Conservation (phyloP, 1,140 invertebrate species). For the Pollicipes pollicipes region DNA sequence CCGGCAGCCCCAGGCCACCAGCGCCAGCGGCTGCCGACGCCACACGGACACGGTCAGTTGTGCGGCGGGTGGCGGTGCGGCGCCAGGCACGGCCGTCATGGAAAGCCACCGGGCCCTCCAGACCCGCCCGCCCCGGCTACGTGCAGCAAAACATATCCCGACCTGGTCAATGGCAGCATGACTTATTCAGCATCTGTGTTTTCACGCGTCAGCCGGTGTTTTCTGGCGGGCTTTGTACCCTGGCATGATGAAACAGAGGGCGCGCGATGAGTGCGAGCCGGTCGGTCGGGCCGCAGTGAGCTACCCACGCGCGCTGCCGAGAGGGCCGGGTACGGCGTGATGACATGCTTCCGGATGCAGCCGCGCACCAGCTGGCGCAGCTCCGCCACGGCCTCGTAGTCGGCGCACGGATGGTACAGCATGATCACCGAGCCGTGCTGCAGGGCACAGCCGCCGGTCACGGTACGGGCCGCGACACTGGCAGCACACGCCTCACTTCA, state of each 20-base stretch:
- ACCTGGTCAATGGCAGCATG: too few species aligned
- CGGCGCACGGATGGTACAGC: conserved; percentile 73
- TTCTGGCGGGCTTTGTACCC: too few species aligned
- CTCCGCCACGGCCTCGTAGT: conserved; percentile 40
- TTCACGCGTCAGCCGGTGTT: too few species aligned
- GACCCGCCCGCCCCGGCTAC: too few species aligned
- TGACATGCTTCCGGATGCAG: conserved; percentile 61
- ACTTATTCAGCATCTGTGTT: too few species aligned
- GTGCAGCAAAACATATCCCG: too few species aligned
- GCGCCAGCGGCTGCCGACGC: conserved; percentile 43
- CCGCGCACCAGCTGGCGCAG: conserved; percentile 42
- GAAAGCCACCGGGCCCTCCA: too few species aligned
- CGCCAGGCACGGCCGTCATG: too few species aligned
- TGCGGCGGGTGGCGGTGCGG: not conserved
- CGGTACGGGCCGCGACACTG: not conserved
- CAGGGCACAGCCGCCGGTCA: conserved; percentile 17
- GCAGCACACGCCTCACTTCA: not conserved
- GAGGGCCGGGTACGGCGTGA: conserved; percentile 50
- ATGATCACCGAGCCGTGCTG: conserved; percentile 66
- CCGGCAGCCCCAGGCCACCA: conserved; percentile 56
- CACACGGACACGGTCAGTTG: conserved; percentile 9
- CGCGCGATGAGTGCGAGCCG: too few species aligned
- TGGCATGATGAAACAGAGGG: too few species aligned
- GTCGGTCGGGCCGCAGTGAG: too few species aligned
- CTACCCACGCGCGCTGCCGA: conserved; percentile 15